These are phyloP conservation scores for Hemibagrus guttatus DNA, from an alignment of 2,797 vertebrate species.

Conservation along the genomic window DNA sequence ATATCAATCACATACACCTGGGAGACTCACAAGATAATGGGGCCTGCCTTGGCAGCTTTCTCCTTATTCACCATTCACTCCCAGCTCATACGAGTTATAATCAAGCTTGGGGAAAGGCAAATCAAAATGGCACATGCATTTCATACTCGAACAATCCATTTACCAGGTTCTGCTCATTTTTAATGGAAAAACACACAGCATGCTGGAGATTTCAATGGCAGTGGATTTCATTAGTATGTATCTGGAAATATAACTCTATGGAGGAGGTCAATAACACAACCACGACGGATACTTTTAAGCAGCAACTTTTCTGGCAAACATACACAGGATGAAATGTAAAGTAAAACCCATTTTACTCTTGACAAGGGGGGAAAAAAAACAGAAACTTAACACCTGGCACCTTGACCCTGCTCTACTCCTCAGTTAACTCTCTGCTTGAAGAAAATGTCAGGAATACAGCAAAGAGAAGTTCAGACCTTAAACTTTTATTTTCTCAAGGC, in stretches of 20 bases:
- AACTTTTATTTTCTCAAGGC: slow-evolving; percentile 62
- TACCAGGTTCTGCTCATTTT: slow-evolving; percentile 58
- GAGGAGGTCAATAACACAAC: slow-evolving; percentile 13
- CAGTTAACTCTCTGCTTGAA: slow-evolving; percentile 28
- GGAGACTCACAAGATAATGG: slow-evolving; percentile 13
- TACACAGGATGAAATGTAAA: slow-evolving; percentile 20
- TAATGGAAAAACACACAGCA: slow-evolving; percentile 4
- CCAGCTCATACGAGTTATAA: slow-evolving; percentile 66
- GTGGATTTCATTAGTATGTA: slow-evolving; percentile 25
- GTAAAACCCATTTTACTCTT: slow-evolving; percentile 15
- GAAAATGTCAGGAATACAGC: slow-evolving; percentile 64
- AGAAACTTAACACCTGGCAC: slow-evolving; percentile 28
- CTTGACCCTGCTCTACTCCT: not conserved
- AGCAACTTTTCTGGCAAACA: slow-evolving; percentile 26
- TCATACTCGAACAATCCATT: slow-evolving; percentile 61
- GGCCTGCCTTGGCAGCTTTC: slow-evolving; percentile 32
- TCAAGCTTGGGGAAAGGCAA: not conserved
- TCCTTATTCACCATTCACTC: slow-evolving; percentile 35
- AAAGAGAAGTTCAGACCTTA: not conserved
- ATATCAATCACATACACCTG: slow-evolving; percentile 35
- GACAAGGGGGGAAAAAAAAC: not conserved
- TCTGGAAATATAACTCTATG: slow-evolving; percentile 19
- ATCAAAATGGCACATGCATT: slow-evolving; percentile 52
- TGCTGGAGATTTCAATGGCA: not conserved
- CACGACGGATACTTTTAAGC: slow-evolving; percentile 23